Base-by-base conservation (phyloP, 1,140 invertebrate genomes). In the Drosophila fuyamai region DNA sequence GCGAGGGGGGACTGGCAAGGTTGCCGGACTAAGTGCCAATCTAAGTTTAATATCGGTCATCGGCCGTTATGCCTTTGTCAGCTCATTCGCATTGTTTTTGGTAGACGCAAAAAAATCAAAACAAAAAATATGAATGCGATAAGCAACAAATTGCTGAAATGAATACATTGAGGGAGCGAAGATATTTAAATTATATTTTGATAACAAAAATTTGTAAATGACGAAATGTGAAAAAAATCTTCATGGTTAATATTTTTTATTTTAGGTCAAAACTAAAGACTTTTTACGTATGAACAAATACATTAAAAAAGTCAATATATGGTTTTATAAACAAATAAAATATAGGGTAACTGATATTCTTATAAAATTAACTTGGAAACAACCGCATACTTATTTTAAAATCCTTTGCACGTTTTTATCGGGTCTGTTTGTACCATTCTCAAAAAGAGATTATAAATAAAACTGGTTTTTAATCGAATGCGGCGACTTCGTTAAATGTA, bases 51-150 rank as follows among this genome's bases (percentile, higher is more conserved):
- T 71, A 72, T 72, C 66, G 65, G 74, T 77, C 74, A 77, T 78
- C 53, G 65, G 41, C 46, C 27, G 46, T 70, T 78, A 62, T 77
- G 57, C 41, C 51, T 43, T 61, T 32, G 32, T 10, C 38, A 35
- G 55, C 43, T 62, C 75, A 77, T 77, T 77, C 74, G 75, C 74
- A 77, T 78, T 78, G 40, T 77, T 77, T 51, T 59, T 51, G 43
- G 14, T 14, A 38, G 16, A 35, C 54, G 16, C 46, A 56, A 36
- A 57, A 57, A 57, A 56, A 35, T 12, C 41, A 57, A 44, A 48
- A 38, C 47, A 53, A 35, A 61, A 18, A 48, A 61, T 53, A 48
- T 66, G 16, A 77, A 62, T 41, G 10, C 23, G 32, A 38, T 53
- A 4, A 66, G 14, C 46, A 38, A 48, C 13, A 50, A 67, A 38